These are phyloP conservation scores for Macropus fuliginosus DNA, from an alignment of 2,797 vertebrate species.

Conservation along the genomic window DNA sequence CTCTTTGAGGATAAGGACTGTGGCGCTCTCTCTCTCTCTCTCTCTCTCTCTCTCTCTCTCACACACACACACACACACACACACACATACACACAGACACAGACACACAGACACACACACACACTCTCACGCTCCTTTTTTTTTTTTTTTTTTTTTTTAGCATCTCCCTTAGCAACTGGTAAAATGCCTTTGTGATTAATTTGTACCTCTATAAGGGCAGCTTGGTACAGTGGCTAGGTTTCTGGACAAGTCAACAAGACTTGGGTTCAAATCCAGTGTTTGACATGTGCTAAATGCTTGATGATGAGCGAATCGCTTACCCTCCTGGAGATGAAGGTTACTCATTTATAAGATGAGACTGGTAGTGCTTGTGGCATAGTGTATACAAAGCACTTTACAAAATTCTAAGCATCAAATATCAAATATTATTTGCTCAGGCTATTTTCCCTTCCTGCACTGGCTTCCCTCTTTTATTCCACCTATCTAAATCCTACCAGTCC, in stretches of 20 bases:
- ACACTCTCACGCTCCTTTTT: not conserved
- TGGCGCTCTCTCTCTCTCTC: not conserved
- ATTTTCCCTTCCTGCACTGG: rapidly evolving
- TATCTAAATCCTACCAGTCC: too few relatives aligned
- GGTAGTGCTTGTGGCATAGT: not conserved
- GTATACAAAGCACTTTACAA: not conserved
- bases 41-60: too few relatives aligned
- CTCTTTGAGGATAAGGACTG: not conserved
- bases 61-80: too few relatives aligned
- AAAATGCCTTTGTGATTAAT: not conserved
- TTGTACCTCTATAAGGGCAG: not conserved
- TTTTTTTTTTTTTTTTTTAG: not conserved
- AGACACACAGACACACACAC: too few relatives aligned
- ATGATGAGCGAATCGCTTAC: not conserved
- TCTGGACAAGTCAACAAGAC: not conserved
- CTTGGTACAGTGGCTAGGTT: not conserved
- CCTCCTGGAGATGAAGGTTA: not conserved
- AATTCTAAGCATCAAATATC: not conserved
- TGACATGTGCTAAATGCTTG: not conserved
- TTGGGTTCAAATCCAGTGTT: not conserved
- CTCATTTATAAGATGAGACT: not conserved
- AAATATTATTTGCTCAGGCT: not conserved
- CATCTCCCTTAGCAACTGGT: not conserved
- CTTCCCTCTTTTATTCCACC: not conserved
- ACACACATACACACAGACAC: too few relatives aligned